Base-by-base conservation (phyloP, 2,888 invertebrate genomes). In the Nipponacmea schrenckii region DNA sequence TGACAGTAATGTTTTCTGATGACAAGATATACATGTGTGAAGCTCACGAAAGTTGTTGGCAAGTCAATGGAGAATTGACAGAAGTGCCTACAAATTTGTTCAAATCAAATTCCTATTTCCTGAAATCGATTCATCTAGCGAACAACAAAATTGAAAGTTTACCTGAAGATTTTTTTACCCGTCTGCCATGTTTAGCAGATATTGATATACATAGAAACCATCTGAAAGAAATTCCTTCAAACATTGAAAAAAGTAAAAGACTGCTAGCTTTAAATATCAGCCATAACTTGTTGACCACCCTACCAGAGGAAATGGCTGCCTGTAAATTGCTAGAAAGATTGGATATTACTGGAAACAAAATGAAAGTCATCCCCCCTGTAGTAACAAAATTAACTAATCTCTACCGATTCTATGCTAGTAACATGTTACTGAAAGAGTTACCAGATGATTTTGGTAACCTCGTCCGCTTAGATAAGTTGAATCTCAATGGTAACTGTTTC, bases 371-470 rank as follows among this genome's bases (percentile, higher is more conserved):
- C n/a, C 83, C 83, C 62, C 45, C 27, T 4, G 80, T 81, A 45
- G 69, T 85, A 3, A 69, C 77, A 0, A 77, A 78, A 64, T 74
- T 83, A 68, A 75, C 69, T 5, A 79, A 66, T 27, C 68, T 86
- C 20, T 74, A 77, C 45, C 75, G 80, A 17, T 77, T 87, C 45
- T 78, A 82, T 67, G 79, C 80, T 2, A 75, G 75, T 62, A 75
- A 80, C 70, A 80, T 84, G 74, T 79, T 81, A 64, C 68, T 85
- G 66, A 78, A 74, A 1, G 45, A 44, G 4, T 70, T 86, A 15
- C 85, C 84, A 7, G 82, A 84, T 4, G 74, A 79, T 27, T 79
- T 86, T 66, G 85, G 84, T 12, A 76, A 79, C 62, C 72, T 86
- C 62, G 68, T 62, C 0, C 70, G 76, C 20, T 74, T 87, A 44